phyloP scores from a whole-genome alignment of 2,113 vertebrate species.

The Falcunculus frontatus region DNA sequence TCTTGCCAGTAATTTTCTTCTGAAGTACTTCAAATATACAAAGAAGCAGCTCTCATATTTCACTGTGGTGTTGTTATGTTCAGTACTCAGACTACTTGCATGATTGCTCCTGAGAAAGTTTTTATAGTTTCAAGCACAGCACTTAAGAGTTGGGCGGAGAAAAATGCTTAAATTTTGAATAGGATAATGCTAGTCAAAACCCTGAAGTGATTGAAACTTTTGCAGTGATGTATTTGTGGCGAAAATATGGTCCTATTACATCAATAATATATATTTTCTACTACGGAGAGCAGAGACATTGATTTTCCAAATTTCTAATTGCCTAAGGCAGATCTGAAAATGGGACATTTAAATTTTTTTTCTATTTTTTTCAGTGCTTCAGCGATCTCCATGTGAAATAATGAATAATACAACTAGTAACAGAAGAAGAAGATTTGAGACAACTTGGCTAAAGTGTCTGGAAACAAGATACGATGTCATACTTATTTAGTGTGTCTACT shows the following conservation, averaged over 20 bases:
- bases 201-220: background rate
- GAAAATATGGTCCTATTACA: background rate
- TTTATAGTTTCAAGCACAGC: background rate
- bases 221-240: background rate
- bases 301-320: constrained; percentile 17
- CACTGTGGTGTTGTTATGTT: background rate
- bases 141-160: background rate
- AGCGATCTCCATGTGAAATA: background rate
- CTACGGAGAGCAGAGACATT: background rate
- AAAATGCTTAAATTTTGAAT: background rate
- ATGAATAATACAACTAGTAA: background rate
- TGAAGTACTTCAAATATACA: background rate
- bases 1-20: background rate
- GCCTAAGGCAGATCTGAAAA: background rate
- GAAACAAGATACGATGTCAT: background rate
- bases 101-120: background rate
- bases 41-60: background rate
- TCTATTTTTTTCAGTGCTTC: background rate
- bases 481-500: background rate
- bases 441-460: background rate
- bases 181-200: background rate
- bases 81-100: background rate
- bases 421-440: background rate
- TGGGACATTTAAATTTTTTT: background rate
- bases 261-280: constrained; percentile 25